A percentile compares a stretch with the other conserved stretches of the same genome.
These are phyloP conservation scores for Sebastes schlegelii DNA, from an alignment of 2,113 vertebrate genomes.

Conservation along the genomic window DNA sequence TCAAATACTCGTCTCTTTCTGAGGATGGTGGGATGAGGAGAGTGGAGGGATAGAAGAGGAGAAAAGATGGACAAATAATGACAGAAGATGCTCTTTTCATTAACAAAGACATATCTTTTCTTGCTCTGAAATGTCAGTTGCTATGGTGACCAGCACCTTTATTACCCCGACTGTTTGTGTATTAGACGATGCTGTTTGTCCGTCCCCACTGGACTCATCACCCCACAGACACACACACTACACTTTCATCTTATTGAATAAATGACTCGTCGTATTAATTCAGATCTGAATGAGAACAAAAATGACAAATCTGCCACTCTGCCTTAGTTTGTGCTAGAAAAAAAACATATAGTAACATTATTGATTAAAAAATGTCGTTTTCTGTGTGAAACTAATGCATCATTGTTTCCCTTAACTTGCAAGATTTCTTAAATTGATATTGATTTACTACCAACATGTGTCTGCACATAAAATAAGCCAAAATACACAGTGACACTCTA, in stretches of 20 bases:
- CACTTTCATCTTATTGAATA: not conserved
- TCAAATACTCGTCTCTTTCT: rapidly evolving
- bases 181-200: not conserved
- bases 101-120: slow-evolving; percentile 2
- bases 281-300: not conserved
- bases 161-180: not conserved
- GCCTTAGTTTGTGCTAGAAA: not conserved
- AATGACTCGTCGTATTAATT: not conserved
- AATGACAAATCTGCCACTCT: too few species aligned
- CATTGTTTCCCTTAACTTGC: not conserved
- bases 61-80: not conserved
- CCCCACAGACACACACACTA: not conserved
- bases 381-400: not conserved
- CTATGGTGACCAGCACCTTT: slow-evolving; percentile 28
- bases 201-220: not conserved
- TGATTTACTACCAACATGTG: not conserved
- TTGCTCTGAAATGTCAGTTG: slow-evolving; percentile 19
- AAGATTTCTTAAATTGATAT: not conserved
- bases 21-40: rapidly evolving
- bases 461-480: not conserved
- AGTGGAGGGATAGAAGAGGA: not conserved
- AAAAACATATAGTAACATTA: too few species aligned
- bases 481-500: not conserved
- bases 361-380: not conserved
- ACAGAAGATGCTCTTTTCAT: slow-evolving; percentile 1